These are phyloP conservation scores for Gibbula magus DNA, from an alignment of 2,888 invertebrate species.

Conservation along the genomic window DNA sequence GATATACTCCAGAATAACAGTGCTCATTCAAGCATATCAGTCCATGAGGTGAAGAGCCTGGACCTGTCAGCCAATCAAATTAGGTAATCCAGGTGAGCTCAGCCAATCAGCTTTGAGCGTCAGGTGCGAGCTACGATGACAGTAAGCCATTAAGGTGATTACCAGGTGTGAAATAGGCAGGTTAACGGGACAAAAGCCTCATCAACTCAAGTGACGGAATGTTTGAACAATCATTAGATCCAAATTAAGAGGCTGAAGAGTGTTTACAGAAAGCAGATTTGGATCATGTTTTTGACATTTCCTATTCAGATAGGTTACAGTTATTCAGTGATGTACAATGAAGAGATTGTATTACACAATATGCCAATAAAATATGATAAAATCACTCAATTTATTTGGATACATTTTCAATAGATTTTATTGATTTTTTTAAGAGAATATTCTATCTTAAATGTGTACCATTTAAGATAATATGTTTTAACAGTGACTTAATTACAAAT, in stretches of 20 bases:
- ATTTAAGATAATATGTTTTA: too few relatives aligned
- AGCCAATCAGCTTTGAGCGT: neutral
- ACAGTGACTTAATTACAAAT: too few relatives aligned
- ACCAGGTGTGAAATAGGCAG: constrained; percentile 11
- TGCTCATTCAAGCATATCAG: neutral
- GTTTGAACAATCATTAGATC: constrained; percentile 15
- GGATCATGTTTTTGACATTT: too few relatives aligned
- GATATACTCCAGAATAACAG: neutral
- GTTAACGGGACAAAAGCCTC: neutral
- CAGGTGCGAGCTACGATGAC: neutral
- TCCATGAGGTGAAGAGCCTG: neutral
- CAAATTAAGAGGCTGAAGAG: neutral
- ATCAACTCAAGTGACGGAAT: constrained; percentile 2
- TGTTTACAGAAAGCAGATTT: constrained; percentile 8
- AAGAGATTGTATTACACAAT: too few relatives aligned
- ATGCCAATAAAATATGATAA: too few relatives aligned
- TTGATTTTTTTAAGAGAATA: too few relatives aligned
- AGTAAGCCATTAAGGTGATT: constrained; percentile 18
- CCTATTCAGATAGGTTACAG: too few relatives aligned
- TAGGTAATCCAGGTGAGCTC: constrained; percentile 18
- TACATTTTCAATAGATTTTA: too few relatives aligned
- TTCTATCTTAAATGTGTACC: too few relatives aligned
- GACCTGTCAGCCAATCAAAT: neutral
- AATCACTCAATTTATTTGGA: too few relatives aligned
- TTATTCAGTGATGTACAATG: too few relatives aligned